Percentiles rank a stretch among this genome's conserved stretches.
phyloP scores from a whole-genome alignment of 30 jellyfish, hydroid and myxozoan genomes.

The Aurelia sp. region DNA sequence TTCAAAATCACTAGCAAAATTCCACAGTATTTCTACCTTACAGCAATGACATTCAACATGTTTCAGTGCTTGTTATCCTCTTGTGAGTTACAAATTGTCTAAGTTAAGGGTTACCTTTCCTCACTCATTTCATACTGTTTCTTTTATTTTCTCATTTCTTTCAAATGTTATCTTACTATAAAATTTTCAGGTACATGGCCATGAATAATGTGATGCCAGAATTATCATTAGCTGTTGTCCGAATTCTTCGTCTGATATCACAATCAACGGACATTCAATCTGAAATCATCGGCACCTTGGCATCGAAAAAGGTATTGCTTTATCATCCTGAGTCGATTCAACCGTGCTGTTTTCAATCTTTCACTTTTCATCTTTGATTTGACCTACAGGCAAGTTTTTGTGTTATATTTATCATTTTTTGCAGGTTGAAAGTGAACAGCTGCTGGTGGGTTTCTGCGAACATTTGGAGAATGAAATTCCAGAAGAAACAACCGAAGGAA shows the following conservation, averaged over 20 bases:
- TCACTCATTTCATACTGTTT: neutral
- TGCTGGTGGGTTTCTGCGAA: conserved; percentile 93
- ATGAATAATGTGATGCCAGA: conserved; percentile 53
- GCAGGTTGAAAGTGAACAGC: conserved; percentile 75
- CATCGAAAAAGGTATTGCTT: conserved; percentile 66
- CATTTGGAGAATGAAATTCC: conserved; percentile 78
- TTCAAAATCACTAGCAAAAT: no score
- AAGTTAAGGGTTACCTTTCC: no score
- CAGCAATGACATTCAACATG: no score
- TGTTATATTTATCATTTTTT: neutral
- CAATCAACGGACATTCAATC: conserved; percentile 58
- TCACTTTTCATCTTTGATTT: no score
- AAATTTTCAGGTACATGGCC: conserved; percentile 56
- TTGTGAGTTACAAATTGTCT: no score
- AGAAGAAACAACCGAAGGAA: conserved; percentile 47
- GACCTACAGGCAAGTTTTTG: neutral
- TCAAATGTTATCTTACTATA: neutral
- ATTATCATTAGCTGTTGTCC: conserved; percentile 52
- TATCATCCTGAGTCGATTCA: neutral
- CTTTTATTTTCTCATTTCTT: neutral
- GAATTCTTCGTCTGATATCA: conserved; percentile 47
- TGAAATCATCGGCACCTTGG: conserved; percentile 73
- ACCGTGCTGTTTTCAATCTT: no score
- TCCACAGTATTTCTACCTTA: no score
- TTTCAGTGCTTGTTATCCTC: no score